Percentiles rank a stretch among this genome's conserved stretches.
These are phyloP conservation scores for Planococcus citri DNA, from an alignment of 1,140 invertebrate genomes.

Conservation along the genomic window DNA sequence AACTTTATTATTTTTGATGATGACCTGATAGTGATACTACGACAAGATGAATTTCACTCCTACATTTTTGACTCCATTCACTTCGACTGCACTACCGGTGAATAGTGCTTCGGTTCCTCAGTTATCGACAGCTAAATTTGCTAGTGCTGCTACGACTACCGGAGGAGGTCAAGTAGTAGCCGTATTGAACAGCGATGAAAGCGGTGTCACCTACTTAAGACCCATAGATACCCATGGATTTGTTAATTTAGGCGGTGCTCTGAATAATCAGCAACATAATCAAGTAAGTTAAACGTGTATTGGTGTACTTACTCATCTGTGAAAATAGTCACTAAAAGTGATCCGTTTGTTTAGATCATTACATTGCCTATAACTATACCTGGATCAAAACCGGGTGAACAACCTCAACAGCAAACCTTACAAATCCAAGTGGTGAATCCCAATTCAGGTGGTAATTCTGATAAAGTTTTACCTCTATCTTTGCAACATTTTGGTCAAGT, in stretches of 20 bases:
- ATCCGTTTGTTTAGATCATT: slow-evolving; percentile 40
- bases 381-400: slow-evolving; percentile 52
- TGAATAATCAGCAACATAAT: slow-evolving; percentile 26
- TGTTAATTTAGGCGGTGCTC: slow-evolving; percentile 27
- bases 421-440: slow-evolving; percentile 62
- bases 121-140: slow-evolving; percentile 49
- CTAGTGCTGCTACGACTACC: slow-evolving; percentile 43
- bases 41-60: slow-evolving; percentile 52
- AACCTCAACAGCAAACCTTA: slow-evolving; percentile 46
- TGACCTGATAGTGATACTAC: not conserved
- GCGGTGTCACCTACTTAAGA: slow-evolving; percentile 59
- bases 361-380: slow-evolving; percentile 60
- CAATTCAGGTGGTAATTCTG: slow-evolving; percentile 30
- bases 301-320: not conserved
- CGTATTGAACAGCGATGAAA: slow-evolving; percentile 46
- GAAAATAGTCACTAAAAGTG: not conserved
- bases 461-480: slow-evolving; percentile 28
- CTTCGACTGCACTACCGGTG: slow-evolving; percentile 32
- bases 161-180: slow-evolving; percentile 40
- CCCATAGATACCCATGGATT: slow-evolving; percentile 47
- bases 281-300: slow-evolving; percentile 26
- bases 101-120: slow-evolving; percentile 43
- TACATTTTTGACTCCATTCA: slow-evolving; percentile 47
- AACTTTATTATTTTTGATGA: too few relatives aligned
- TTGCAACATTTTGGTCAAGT: slow-evolving; percentile 39